Percentiles rank a stretch among this genome's conserved stretches.
phyloP scores from a whole-genome alignment of 2,888 invertebrate species.

The Lutraria lutraria region DNA sequence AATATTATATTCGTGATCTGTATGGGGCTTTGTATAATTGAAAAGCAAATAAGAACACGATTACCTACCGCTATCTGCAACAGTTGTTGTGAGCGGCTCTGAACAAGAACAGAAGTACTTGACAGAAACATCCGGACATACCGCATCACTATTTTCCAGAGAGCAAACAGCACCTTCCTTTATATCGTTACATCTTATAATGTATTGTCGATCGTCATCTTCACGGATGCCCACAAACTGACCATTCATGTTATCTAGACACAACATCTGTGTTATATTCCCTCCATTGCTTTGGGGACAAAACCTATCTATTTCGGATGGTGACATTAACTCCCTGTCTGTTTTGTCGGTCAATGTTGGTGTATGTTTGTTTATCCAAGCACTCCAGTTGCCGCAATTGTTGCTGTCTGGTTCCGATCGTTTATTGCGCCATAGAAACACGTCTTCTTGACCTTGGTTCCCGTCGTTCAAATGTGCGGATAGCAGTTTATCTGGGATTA shows the following conservation, averaged over 20 bases:
- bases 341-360: background rate
- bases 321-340: background rate
- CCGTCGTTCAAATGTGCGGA: background rate
- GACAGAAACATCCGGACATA: background rate
- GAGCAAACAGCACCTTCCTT: background rate
- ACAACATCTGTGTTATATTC: background rate
- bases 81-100: background rate
- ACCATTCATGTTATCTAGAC: background rate
- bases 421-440: background rate
- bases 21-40: too few relatives aligned
- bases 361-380: background rate
- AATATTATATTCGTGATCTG: too few relatives aligned
- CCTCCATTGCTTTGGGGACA: background rate
- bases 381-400: background rate
- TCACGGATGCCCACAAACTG: background rate
- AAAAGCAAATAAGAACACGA: background rate
- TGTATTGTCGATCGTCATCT: background rate
- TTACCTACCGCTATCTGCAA: background rate
- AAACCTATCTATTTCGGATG: background rate
- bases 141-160: background rate
- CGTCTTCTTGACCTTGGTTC: background rate
- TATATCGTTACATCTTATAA: background rate
- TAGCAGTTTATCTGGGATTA: background rate
- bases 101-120: slow-evolving; percentile 20
- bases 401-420: background rate